Evolutionary conservation across 2,888 invertebrate species (phyloP).

Genomic region (Macrostomum cliftonense): DNA sequence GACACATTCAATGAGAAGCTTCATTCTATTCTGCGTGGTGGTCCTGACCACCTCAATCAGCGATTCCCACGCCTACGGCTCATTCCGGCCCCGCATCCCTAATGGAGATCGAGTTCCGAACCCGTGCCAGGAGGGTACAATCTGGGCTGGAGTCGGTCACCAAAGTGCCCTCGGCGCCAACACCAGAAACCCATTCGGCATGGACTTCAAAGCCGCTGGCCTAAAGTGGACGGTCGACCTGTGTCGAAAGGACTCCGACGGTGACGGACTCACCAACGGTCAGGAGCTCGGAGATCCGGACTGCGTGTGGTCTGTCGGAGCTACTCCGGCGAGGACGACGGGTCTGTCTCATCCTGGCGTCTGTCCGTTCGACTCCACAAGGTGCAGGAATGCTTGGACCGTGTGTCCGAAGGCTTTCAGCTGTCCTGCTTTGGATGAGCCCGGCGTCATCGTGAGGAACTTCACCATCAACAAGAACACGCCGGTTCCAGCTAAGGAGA

Average conservation of each 20-base stretch:
- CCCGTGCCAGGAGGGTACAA: neutral
- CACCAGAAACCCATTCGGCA: neutral
- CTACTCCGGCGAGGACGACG: neutral
- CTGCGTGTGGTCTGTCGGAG: neutral
- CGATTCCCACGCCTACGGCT: too few relatives aligned
- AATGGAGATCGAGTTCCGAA: neutral
- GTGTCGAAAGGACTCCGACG: neutral
- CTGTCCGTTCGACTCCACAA: neutral
- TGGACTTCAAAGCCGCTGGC: neutral
- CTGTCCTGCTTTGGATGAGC: neutral
- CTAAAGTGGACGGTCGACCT: neutral
- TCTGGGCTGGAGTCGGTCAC: neutral
- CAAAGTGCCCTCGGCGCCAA: neutral
- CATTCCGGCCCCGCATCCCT: too few relatives aligned
- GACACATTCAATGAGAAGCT: too few relatives aligned
- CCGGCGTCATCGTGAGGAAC: neutral
- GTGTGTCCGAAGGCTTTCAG: neutral
- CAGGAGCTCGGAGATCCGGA: constrained; percentile 1
- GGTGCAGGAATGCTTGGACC: neutral
- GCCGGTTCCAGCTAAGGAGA: neutral
- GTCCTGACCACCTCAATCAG: too few relatives aligned
- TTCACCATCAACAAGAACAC: neutral
- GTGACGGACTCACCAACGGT: constrained; percentile 1
- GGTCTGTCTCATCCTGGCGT: neutral
- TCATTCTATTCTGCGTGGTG: too few relatives aligned